Evolutionary conservation across 2,797 vertebrate genomes (phyloP), one percentile per base, ranked within the genome.

Genomic region (Hypotaenidia philippensis): DNA sequence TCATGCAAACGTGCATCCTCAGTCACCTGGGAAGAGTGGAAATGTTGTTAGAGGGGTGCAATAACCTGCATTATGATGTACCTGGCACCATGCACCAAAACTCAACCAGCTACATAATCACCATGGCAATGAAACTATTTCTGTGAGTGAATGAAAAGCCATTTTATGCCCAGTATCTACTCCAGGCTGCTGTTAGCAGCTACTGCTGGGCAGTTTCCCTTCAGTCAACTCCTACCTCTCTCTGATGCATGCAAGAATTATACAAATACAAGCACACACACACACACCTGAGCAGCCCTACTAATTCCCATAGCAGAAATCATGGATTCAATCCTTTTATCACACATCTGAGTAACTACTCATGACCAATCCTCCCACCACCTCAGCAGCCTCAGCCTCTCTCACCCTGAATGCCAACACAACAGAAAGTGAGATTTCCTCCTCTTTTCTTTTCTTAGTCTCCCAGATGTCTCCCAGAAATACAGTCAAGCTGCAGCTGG

Each of bases 1-100:
- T 99, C 99, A 41, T 98, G 98, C 93, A 75, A 87, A 89, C 94
- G 86, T 2, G 22, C 84, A 9, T 93, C 72, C 92, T 98, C 97
- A 9, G 87, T 81, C 85, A 96, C 92, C 98, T 98, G 88, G n/a
- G 50, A 96, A 47, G 74, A 78, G 56, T 4, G 52, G 25, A 78
- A 59, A 17, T 3, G 11, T 21, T 36, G 15, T 61, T 25, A 95
- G 8, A 79, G 22, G n/a, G 44, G 16, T 0, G 4, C 29, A 70
- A 50, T 21, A 13, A 70, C 36, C 60, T 45, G 12, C 6, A 3
- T 21, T 47, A 16, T 11, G 0, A 1, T 1, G 5, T 36, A 36
- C 36, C 36, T 36, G 36, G 36, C 5, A 10, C 32, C 32, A 29
- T 6, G 32, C 25, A 15, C 16, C 14, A 19, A 31, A 71, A 13